Base-by-base conservation (phyloP, 2,113 vertebrate genomes). In the Engraulis encrasicolus region DNA sequence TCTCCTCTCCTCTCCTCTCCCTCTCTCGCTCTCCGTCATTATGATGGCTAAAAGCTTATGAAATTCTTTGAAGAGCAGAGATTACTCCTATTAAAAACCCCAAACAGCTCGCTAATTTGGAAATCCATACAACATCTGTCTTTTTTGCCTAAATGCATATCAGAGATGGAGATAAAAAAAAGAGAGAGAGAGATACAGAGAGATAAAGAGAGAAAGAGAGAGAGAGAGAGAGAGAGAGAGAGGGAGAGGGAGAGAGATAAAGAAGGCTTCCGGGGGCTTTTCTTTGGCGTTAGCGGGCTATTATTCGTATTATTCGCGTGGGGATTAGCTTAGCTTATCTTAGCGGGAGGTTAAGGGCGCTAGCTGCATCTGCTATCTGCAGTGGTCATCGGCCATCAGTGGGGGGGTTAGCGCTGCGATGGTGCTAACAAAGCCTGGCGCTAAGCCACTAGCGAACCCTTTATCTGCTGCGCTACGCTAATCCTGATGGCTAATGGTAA, bases 401-500 rank as follows among this genome's bases (percentile, higher is more conserved):
- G 61, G 17, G 88, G 17, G 88, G 82, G 90, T 90, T 92, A 90
- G 91, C 91, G 88, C 90, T 92, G 91, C 91, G 88, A 89, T 92
- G 90, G 91, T 91, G 88, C 92, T 90, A 93, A 95, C 94, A 95
- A 95, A 96, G 92, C 92, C 90, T 90, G 40, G 40, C 20, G 88
- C 89, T 86, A 89, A 93, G 92, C 79, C 95, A 95, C 95, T 86
- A 45, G 40, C 40, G 89, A 91, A 91, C 89, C 89, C 93, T 94
- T 94, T 94, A 95, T 95, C 94, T 91, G 90, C 78, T 78, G 40
- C 9, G 40, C n/a, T n/a, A n/a, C n/a, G 11, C 88, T 95, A 95
- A 96, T 94, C 93, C 92, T 61, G 81, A 84, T 78, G 77, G 89
- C 92, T 61, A 81, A 84, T 78, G 77, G 89, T 95, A 95, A 96